Evolutionary conservation across 2,888 invertebrate species (phyloP), one percentile per base, ranked within the genome.

Genomic region (Anodontia alba): DNA sequence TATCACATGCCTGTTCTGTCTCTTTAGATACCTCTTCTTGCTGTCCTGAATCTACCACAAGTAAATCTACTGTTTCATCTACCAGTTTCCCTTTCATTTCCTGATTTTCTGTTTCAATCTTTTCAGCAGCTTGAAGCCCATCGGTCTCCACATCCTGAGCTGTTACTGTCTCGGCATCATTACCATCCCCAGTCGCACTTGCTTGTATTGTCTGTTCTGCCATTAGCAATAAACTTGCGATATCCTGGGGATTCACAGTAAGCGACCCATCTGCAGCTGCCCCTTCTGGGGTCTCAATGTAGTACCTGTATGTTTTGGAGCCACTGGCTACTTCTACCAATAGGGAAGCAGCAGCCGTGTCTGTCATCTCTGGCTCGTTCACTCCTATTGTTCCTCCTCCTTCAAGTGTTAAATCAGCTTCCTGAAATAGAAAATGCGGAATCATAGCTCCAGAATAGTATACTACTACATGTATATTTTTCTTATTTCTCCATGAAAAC

Each of bases 251-350:
- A 33, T 62, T 62, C 5, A 89, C 78, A n/a, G 76, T 66, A 10
- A 84, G 80, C 12, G 87, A 73, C 3, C 82, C 77, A 17, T 71
- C 77, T 31, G 85, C 76, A n/a, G 80, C 83, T 0, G 75, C 31
- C 0, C 73, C 49, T 15, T 87, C 86, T 20, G 83, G 80, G 17
- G 84, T 73, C 68, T 88, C 84, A 31, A 90, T 88, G 8, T 89
- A 79, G 70, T 90, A 91, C n/a, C 84, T 87, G 36, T 86, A 79
- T 0, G 89, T 88, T 42, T 77, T 84, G 38, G 68, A 73, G 7
- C 87, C 87, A 57, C 82, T 84, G 0, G 85, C 88, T 29, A 90
- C 89, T 62, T 89, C 85, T 1, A 90, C 76, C 29, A 87, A 36
- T 49, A 87, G 62, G 0, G 86, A 84, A 15, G 84, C 78, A 29